Conservation (phyloP, 2,797 vertebrate species). For the Oreochromis mossambicus region DNA sequence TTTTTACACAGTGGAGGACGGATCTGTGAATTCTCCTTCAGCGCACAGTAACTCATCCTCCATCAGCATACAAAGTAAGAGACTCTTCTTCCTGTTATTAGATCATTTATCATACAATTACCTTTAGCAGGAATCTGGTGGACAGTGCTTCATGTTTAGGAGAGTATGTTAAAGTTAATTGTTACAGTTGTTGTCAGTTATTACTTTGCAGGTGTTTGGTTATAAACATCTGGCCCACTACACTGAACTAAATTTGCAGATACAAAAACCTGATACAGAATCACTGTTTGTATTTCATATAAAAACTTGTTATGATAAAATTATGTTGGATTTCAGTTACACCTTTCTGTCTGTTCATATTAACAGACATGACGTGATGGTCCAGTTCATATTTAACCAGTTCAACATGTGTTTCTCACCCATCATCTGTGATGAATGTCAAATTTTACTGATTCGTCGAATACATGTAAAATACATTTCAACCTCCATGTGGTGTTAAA, state of each 20-base stretch:
- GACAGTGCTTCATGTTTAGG: not conserved
- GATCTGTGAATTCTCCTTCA: not conserved
- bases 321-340: not conserved
- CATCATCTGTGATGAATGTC: not conserved
- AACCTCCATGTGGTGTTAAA: no score
- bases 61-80: constrained; percentile 9
- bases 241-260: not conserved
- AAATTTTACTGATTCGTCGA: not conserved
- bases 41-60: not conserved
- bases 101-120: not conserved
- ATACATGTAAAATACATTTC: not conserved
- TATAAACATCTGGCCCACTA: not conserved
- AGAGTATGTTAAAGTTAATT: not conserved
- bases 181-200: not conserved
- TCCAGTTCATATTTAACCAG: no score
- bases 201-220: not conserved
- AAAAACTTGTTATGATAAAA: not conserved
- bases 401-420: no score
- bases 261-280: not conserved
- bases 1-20: not conserved
- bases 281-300: fast-evolving
- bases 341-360: not conserved
- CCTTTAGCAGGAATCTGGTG: not conserved
- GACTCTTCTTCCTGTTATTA: not conserved
- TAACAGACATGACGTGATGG: not conserved